Evolutionary conservation across 2,888 invertebrate genomes (phyloP), one percentile per base, ranked within the genome.

Genomic region (Tanytarsus gracilentus): DNA sequence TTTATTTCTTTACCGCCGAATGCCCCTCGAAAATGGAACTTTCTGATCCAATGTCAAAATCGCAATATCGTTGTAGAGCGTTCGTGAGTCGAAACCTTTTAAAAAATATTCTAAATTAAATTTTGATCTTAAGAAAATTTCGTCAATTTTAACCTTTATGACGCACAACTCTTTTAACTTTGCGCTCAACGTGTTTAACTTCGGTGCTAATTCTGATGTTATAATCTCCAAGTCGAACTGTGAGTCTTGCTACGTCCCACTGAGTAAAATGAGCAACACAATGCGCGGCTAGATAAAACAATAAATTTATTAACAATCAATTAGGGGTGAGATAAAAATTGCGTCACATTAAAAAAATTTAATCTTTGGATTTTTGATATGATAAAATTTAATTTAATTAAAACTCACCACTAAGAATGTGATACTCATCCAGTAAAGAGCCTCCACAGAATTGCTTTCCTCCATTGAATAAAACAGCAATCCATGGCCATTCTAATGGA

Each of bases 251-350:
- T 1, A 92, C 90, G 69, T 92, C 91, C 85, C 86, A 88, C 1
- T 89, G 86, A 56, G 84, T 88, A 91, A 92, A 91, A 91, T 88
- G 87, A 27, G 89, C 88, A 25, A 92, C 88, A 70, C 92, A 92
- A 74, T 92, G 91, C 1, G 92, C 91, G 2, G 30, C 50, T 50
- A 21, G 16, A 44, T 16, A 18, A 44, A 5, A 9, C n/a, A 33
- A 33, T 4, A n/a, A n/a, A n/a, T n/a, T n/a, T n/a, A n/a, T n/a
- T n/a, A n/a, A n/a, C n/a, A n/a, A n/a, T n/a, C n/a, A n/a, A n/a
- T n/a, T n/a, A n/a, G n/a, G n/a, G n/a, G n/a, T n/a, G n/a, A n/a
- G n/a, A n/a, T n/a, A n/a, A n/a, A n/a, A n/a, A n/a, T n/a, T n/a
- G n/a, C n/a, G n/a, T n/a, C n/a, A n/a, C n/a, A n/a, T n/a, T n/a